Evolutionary conservation across 1,140 invertebrate species (phyloP), one percentile per base, ranked within the genome.

Genomic region (Agrilus planipennis): DNA sequence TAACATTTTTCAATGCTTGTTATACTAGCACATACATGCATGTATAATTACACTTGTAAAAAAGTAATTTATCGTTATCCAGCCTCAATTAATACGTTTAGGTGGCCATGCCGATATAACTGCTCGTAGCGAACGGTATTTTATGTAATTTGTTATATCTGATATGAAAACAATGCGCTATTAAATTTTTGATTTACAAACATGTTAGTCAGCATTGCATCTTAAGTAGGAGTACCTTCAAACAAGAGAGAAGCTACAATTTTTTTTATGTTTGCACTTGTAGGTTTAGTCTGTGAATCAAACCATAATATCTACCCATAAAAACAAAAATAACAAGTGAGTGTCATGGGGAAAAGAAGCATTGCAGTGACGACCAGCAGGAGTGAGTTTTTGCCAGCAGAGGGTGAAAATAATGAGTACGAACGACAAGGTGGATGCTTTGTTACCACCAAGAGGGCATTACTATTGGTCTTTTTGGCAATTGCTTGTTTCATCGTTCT

Each of bases 391-490:
- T 23, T 56, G 14, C 41, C 51, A 5, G 55, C 53, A 28, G 47
- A 53, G 4, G 44, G 46, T 15, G 44, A 50, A 34, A 44, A 47
- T 6, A 39, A 53, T 3, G 39, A 50, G 34, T 55, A 55, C 34
- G 45, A 39, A 15, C 30, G 53, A 32, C 49, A 50, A 28, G 53
- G 56, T 14, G 56, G 56, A 11, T 58, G 54, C 45, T 58, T 58
- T 43, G 56, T 58, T 0, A 57, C 56, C 2, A 57, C 54, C 6
- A 58, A 57, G 45, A 57, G 55, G 35, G 56, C 54, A 14, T 44
- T 58, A 15, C 44, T 47, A 9, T 52, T 54, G 17, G 49, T 56
- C n/a, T 31, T 52, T 10, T 25, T 58, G 9, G 54, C 56, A 15
- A 34, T 58, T 7, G 20, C 42, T 1, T 52, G 51, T 7, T 40